These are phyloP conservation scores for Laspeyria flexula DNA, from an alignment of 2,888 invertebrate genomes.

Conservation along the genomic window DNA sequence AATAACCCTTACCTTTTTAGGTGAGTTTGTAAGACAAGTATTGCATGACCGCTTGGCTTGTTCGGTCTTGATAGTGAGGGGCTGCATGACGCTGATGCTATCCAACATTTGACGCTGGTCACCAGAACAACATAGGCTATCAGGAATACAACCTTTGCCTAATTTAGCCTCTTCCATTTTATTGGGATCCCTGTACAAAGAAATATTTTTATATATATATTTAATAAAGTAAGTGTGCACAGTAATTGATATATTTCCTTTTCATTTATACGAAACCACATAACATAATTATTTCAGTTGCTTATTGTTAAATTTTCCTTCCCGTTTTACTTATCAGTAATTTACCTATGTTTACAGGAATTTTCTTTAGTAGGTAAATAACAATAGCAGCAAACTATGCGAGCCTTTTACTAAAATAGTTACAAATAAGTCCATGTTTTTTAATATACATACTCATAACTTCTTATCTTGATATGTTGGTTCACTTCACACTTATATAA, in stretches of 20 bases:
- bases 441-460: no score
- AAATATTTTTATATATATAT: background rate
- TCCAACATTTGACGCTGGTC: constrained; percentile 74
- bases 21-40: constrained; percentile 78
- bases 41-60: constrained; percentile 80
- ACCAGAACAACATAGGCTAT: constrained; percentile 72
- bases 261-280: no score
- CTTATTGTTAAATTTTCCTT: no score
- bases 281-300: no score
- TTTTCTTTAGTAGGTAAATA: background rate
- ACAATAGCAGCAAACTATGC: background rate
- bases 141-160: constrained; percentile 71
- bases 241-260: no score
- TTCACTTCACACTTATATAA: constrained; percentile 4
- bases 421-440: no score
- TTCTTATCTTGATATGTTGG: background rate
- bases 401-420: no score
- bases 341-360: background rate
- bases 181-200: constrained; percentile 62
- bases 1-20: constrained; percentile 69
- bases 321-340: no score
- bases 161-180: constrained; percentile 80
- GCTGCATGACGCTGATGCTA: constrained; percentile 75
- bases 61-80: constrained; percentile 81
- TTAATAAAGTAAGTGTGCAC: no score